Evolutionary conservation across 1,140 invertebrate genomes (phyloP), one percentile per base, ranked within the genome.

Genomic region (Stenopsyche tienmushanensis): DNA sequence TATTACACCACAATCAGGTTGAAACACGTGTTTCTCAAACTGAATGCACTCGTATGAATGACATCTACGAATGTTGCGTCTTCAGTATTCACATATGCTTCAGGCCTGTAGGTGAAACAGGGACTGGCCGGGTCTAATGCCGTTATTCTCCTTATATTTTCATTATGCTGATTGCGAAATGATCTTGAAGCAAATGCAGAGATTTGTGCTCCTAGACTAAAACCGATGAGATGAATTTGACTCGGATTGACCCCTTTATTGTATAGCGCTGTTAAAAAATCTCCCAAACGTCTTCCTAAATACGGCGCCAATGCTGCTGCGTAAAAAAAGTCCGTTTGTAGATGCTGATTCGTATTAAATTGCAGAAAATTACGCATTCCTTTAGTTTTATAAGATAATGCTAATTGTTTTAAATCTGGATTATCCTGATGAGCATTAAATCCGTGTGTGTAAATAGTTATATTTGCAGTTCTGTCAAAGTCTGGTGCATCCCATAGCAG

Each of bases 61-160:
- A 58, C 49, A n/a, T 70, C 67, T 5, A 70, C 67, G 18, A 59
- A 70, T 18, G 2, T 29, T 3, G 67, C 67, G 45, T 66, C 64
- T 18, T 53, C 5, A 0, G 47, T 57, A 13, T 42, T 64, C 9
- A 70, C 41, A 1, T 41, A 23, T 3, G 13, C 17, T 13, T 49
- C 15, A 9, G n/a, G n/a, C 5, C 20, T 41, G 2, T 42, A 34
- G 1, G 58, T 41, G 15, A 70, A 70, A 29, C 67, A 70, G 21
- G 63, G 44, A 8, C 59, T 54, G 1, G 64, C 54, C n/a, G 67
- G 67, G 26, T 70, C 67, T 15, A 70, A 50, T 10, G 59, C 67
- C 7, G 67, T 70, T 7, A 70, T 66, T 7, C 64, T 44, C 7
- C 44, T 3, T 17, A 70, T 10, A 17, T 13, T 29, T 0, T 7